phyloP scores from a whole-genome alignment of 23 tunicate species.

The Phallusia fumigata region DNA sequence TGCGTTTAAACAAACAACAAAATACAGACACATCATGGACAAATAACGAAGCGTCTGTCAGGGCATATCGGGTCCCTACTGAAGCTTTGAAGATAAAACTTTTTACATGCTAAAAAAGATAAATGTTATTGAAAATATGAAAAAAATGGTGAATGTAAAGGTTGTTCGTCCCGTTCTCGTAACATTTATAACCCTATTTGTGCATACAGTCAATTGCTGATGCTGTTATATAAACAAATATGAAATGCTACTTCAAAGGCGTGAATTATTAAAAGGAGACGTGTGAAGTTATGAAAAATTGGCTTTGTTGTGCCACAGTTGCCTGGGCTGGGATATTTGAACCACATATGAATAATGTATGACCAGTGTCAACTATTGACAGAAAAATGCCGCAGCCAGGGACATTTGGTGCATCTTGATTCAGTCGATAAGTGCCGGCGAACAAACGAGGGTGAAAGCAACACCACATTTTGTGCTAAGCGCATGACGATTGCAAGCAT shows the following conservation, averaged over 20 bases:
- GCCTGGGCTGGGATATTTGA: neutral
- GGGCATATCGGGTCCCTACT: too few species aligned
- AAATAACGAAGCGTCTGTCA: too few species aligned
- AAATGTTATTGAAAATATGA: too few species aligned
- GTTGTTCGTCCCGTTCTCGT: too few species aligned
- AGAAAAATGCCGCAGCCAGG: neutral
- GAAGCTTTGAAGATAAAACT: too few species aligned
- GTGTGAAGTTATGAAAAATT: constrained; percentile 9
- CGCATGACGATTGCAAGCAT: constrained; percentile 5
- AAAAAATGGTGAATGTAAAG: too few species aligned
- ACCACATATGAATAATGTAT: neutral
- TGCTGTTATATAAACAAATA: too few species aligned
- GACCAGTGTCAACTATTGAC: neutral
- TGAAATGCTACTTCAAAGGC: neutral
- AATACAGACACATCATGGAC: too few species aligned
- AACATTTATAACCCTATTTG: too few species aligned
- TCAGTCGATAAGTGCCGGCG: neutral
- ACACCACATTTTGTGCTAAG: neutral
- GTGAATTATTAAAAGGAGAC: neutral
- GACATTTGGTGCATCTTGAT: neutral
- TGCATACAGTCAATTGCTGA: too few species aligned
- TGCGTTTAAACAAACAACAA: too few species aligned
- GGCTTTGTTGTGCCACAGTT: neutral
- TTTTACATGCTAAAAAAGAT: too few species aligned
- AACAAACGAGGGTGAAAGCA: neutral